Evolutionary conservation across 2,113 vertebrate genomes (phyloP).

Genomic region (Meriones unguiculatus): DNA sequence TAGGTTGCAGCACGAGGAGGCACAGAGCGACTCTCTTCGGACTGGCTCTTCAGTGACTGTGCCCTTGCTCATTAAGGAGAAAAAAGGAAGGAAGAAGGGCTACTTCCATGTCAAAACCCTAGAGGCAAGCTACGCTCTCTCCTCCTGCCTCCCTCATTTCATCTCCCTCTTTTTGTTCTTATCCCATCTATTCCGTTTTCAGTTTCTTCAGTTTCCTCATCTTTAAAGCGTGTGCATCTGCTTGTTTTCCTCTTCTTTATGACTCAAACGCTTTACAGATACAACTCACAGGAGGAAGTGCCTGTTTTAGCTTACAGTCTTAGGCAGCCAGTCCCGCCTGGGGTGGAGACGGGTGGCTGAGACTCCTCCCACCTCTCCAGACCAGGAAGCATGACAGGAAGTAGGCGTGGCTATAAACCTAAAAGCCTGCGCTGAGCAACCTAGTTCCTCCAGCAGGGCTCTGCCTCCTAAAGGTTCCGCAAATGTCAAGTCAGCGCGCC

Average conservation of each 20-base stretch:
- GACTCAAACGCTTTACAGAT: not conserved
- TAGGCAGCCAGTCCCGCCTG: not conserved
- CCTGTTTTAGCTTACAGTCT: not conserved
- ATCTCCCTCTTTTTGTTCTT: too few species aligned
- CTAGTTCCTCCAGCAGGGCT: not conserved
- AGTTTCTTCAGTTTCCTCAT: not conserved
- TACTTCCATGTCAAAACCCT: not conserved
- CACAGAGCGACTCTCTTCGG: fast-evolving
- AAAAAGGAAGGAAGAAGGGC: not conserved
- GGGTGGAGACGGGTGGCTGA: not conserved
- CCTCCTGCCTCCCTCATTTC: too few species aligned
- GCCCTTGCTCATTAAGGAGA: not conserved
- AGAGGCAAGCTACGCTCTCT: not conserved
- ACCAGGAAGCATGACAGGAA: not conserved
- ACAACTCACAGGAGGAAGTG: not conserved
- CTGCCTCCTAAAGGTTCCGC: not conserved
- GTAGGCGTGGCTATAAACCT: not conserved
- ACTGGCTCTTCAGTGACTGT: not conserved
- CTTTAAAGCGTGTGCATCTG: not conserved
- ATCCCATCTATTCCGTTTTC: not conserved
- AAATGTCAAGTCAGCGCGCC: not conserved
- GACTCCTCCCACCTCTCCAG: not conserved
- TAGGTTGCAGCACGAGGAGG: not conserved
- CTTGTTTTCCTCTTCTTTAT: not conserved
- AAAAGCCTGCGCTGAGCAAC: not conserved